phyloP scores from a whole-genome alignment of 2,113 vertebrate genomes.

The Geothlypis trichas region DNA sequence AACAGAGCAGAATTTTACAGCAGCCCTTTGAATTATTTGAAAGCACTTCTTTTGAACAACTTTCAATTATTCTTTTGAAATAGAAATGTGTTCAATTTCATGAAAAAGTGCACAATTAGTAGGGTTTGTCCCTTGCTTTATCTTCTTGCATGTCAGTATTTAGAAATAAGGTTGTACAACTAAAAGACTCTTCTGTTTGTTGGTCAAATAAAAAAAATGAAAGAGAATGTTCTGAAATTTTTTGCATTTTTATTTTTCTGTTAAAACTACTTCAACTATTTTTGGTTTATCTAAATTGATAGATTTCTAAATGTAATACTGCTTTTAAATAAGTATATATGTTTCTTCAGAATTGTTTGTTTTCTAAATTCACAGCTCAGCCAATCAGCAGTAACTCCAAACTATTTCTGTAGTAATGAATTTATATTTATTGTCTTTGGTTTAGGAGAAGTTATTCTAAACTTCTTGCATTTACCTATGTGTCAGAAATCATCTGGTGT shows the following conservation, averaged over 20 bases:
- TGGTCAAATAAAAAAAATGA: background rate
- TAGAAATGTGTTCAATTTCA: background rate
- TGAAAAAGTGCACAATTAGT: background rate
- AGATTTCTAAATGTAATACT: background rate
- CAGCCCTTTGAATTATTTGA: background rate
- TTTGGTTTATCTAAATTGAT: background rate
- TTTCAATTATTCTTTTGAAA: background rate
- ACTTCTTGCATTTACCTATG: background rate
- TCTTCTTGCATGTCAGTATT: background rate
- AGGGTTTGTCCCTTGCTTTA: background rate
- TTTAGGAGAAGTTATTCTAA: background rate
- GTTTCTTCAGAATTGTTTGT: background rate
- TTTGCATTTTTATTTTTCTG: background rate
- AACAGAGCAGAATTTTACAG: background rate
- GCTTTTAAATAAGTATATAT: background rate
- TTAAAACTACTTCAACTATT: background rate
- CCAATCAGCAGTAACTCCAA: background rate
- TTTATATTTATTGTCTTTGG: background rate
- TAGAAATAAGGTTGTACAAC: background rate
- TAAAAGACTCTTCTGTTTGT: background rate
- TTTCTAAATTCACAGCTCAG: background rate
- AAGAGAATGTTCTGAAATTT: background rate
- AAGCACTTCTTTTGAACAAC: background rate
- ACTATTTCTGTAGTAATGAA: background rate
- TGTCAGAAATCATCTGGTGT: background rate